Percentiles rank a stretch among this genome's conserved stretches.
Evolutionary conservation across 2,113 vertebrate genomes (phyloP).

Genomic region (Oxygymnocypris stewartii): DNA sequence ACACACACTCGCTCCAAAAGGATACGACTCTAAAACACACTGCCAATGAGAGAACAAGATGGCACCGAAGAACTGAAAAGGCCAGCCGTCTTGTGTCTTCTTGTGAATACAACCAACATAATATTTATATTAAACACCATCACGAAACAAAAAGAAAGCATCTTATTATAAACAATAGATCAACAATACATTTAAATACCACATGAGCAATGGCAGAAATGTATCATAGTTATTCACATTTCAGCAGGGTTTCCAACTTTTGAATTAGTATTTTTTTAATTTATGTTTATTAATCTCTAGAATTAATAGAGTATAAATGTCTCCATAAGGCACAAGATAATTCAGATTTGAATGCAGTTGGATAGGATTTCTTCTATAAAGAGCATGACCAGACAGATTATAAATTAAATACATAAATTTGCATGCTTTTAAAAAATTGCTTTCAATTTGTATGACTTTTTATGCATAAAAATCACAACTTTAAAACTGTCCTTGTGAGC

Average conservation of each 20-base stretch:
- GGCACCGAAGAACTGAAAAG: constrained; percentile 35
- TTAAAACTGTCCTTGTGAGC: background rate
- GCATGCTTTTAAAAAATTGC: too few species aligned
- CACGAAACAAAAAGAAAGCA: constrained; percentile 14
- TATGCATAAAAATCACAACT: background rate
- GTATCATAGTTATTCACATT: background rate
- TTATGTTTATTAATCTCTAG: constrained; percentile 11
- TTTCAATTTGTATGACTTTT: background rate
- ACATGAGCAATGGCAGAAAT: background rate
- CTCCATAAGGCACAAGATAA: background rate
- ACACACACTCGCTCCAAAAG: constrained; percentile 19
- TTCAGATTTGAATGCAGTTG: background rate
- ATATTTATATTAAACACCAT: background rate
- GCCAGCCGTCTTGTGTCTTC: background rate
- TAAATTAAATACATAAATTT: background rate
- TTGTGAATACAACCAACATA: background rate
- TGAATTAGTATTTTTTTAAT: background rate
- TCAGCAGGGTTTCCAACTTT: background rate
- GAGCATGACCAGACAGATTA: background rate
- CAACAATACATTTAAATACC: background rate
- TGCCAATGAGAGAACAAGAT: constrained; percentile 52
- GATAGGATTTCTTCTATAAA: background rate
- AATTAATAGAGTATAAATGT: background rate
- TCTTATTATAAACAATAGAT: background rate
- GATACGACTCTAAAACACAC: constrained; percentile 25